Base-by-base conservation (phyloP, 1,140 invertebrate species). In the Pogonomyrmex californicus region DNA sequence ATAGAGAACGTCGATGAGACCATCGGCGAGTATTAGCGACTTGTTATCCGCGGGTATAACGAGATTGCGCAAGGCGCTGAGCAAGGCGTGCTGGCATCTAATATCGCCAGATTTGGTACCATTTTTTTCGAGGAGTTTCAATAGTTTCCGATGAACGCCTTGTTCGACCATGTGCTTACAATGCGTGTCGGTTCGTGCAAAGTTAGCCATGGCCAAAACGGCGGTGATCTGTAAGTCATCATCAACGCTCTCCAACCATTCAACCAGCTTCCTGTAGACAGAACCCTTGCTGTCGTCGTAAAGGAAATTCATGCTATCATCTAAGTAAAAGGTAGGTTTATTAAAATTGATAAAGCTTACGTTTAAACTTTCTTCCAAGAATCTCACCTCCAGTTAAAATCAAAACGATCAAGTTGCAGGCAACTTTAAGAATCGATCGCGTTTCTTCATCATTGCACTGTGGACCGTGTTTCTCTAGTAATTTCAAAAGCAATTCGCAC, bases 181-280 rank as follows among this genome's bases (percentile, higher is more conserved):
- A 92, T 98, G 97, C 33, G 96, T 96, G 94, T 99, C 98, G 92
- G 97, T 97, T 62, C 98, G 95, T 2, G 98, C 98, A 96, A 99
- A 99, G 95, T 99, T 99, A 1, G 98, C 98, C 91, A 98, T 96
- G 3, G 98, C 98, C 63, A 99, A 96, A 10, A 98, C 97, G 0
- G 97, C 98, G 44, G 98, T 97, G 30, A 97, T 97, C 90, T 98
- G 96, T 10, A 99, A 94, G 94, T 98, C 97, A 82, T 97, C 96
- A 91, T 98, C 97, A 12, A 95, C 93, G 0, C 97, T 97, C 66
- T 97, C 96, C 78, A 99, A 94, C 98, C 98, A 99, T 30, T 96
- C 96, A 33, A 98, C 95, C 93, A 98, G 96, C 87, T 96, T 96
- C 58, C 92, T 94, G 92, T 98, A 98, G 1, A 98, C 96, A 85